A percentile compares a stretch with the other conserved stretches of the same genome.
These are phyloP conservation scores for Molossus alvarezi DNA, from an alignment of 2,797 vertebrate species.

Conservation along the genomic window DNA sequence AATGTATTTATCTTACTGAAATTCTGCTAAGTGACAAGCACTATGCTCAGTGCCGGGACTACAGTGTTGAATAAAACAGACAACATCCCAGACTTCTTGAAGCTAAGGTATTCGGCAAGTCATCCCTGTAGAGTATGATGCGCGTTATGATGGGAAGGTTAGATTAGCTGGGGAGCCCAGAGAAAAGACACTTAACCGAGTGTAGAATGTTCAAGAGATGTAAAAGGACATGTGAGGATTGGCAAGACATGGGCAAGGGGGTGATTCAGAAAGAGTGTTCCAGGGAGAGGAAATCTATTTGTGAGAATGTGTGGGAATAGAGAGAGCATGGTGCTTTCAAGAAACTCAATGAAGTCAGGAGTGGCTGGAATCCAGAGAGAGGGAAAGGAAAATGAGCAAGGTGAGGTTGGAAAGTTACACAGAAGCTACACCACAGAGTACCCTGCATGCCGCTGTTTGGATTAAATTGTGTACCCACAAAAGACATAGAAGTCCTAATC, in stretches of 20 bases:
- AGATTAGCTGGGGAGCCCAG: not conserved
- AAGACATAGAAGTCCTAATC: not conserved
- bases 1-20: not conserved
- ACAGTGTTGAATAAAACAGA: not conserved
- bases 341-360: not conserved
- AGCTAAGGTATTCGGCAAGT: not conserved
- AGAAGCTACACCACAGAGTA: not conserved
- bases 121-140: not conserved
- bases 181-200: not conserved
- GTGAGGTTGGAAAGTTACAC: not conserved
- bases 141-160: not conserved
- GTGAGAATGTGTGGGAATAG: not conserved
- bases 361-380: not conserved
- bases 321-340: not conserved
- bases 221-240: not conserved
- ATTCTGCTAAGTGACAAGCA: not conserved
- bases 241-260: not conserved
- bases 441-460: not conserved
- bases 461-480: not conserved
- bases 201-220: not conserved
- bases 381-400: not conserved
- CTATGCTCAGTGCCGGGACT: not conserved
- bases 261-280: not conserved
- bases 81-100: not conserved
- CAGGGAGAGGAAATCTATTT: not conserved